phyloP scores from a whole-genome alignment of 2,888 invertebrate genomes.

The Tachina grossa region DNA sequence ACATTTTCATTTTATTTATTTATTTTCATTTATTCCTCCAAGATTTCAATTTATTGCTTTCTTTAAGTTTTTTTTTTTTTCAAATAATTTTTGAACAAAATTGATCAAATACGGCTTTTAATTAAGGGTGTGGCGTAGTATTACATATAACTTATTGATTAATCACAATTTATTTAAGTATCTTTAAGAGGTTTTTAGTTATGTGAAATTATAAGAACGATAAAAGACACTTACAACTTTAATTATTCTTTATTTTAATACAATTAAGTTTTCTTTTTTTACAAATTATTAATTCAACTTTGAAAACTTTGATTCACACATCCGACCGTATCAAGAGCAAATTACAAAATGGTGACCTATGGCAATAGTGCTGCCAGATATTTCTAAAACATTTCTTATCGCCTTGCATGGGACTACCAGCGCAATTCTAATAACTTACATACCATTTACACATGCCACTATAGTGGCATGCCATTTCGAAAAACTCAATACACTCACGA shows the following conservation, averaged over 20 bases:
- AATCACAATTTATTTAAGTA: constrained; percentile 21
- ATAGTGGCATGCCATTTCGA: too few species aligned
- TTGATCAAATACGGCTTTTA: not conserved
- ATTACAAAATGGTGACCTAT: constrained; percentile 65
- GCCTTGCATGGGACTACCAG: not conserved
- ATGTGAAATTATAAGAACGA: constrained; percentile 10
- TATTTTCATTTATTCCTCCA: too few species aligned
- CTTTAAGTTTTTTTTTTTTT: constrained; percentile 4
- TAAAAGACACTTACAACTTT: constrained; percentile 63
- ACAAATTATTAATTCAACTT: constrained; percentile 16
- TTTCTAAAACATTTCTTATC: not conserved
- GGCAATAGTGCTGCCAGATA: constrained; percentile 6
- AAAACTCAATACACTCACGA: too few species aligned
- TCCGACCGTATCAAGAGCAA: constrained; percentile 67
- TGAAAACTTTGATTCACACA: constrained; percentile 40
- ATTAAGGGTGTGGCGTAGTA: constrained; percentile 61
- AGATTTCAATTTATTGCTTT: not conserved
- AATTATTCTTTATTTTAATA: constrained; percentile 21
- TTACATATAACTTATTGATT: constrained; percentile 41
- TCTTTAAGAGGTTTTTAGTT: not conserved
- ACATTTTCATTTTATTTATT: constrained; percentile 19
- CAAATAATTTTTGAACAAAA: constrained; percentile 9
- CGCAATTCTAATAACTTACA: too few species aligned
- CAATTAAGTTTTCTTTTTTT: constrained; percentile 36
- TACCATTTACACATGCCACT: too few species aligned